Percentiles rank a stretch among this genome's conserved stretches.
Evolutionary conservation across 1,140 invertebrate species (phyloP).

Genomic region (Calliopsis andreniformis): DNA sequence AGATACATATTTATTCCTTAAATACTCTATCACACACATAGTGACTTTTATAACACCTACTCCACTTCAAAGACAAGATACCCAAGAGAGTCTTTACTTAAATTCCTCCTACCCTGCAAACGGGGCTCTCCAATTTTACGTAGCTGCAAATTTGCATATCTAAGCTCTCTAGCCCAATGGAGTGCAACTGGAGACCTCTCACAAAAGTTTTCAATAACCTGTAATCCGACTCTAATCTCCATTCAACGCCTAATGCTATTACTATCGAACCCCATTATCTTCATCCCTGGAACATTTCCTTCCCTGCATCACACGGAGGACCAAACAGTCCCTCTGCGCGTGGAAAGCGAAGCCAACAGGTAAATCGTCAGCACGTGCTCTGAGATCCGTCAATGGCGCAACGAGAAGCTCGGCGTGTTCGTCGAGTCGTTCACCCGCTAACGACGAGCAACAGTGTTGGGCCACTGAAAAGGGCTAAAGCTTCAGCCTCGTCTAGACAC

Average conservation of each 20-base stretch:
- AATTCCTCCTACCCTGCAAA: background rate
- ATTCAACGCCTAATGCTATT: no score
- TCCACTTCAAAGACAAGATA: slow-evolving; percentile 4
- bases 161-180: background rate
- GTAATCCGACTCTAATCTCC: no score
- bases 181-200: no score
- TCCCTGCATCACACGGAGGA: no score
- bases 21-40: no score
- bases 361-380: slow-evolving; percentile 52
- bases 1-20: no score
- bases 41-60: no score
- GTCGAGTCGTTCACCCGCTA: slow-evolving; percentile 69
- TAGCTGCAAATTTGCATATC: background rate
- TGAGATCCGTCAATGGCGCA: slow-evolving; percentile 50
- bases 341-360: slow-evolving; percentile 41
- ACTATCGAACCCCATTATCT: no score
- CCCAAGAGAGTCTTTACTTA: background rate
- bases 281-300: no score
- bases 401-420: slow-evolving; percentile 33
- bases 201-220: no score
- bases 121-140: no score
- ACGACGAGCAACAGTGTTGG: background rate
- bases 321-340: background rate
- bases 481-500: background rate
- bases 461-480: background rate